phyloP scores from a whole-genome alignment of 2,113 vertebrate species.

The Bubo blakistoni region DNA sequence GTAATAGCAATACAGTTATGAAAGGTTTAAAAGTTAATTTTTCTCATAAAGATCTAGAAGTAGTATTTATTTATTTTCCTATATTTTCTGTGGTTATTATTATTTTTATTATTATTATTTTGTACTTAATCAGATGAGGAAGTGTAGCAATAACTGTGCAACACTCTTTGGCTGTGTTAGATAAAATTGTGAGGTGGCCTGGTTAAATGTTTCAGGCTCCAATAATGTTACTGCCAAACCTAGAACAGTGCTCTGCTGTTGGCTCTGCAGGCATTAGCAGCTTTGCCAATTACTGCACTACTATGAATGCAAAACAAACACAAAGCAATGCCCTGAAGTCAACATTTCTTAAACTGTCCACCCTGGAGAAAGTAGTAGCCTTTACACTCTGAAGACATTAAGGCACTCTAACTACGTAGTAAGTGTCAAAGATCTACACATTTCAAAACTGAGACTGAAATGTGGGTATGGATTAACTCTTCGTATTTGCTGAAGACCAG shows the following conservation, averaged over 20 bases:
- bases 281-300: neutral
- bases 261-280: neutral
- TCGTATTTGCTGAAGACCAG: neutral
- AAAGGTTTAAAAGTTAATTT: neutral
- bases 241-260: neutral
- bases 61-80: neutral
- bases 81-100: neutral
- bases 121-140: neutral
- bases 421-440: neutral
- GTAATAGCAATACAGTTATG: neutral
- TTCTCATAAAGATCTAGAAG: neutral
- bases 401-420: neutral
- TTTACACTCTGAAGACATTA: neutral
- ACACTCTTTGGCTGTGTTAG: neutral
- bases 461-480: neutral
- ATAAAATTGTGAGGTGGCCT: neutral
- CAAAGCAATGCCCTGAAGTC: neutral
- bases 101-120: neutral
- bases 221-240: neutral
- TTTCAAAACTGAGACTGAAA: neutral
- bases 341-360: neutral
- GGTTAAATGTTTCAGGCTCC: neutral
- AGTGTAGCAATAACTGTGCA: neutral
- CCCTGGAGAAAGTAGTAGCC: neutral
- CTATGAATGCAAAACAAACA: neutral